Evolutionary conservation across 2,888 invertebrate species (phyloP).

Genomic region (Sminthurides aquaticus): DNA sequence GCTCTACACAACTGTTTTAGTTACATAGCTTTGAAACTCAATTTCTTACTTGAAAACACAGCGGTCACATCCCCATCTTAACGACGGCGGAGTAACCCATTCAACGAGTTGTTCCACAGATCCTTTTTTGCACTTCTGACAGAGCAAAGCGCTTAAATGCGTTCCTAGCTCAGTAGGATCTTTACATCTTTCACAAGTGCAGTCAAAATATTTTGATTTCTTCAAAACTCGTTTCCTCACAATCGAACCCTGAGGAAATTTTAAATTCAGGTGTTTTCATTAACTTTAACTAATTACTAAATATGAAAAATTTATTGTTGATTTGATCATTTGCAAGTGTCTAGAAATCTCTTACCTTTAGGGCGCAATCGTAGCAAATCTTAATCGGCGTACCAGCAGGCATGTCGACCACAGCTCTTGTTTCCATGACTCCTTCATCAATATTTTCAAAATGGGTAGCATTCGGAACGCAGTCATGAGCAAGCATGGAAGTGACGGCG

Average conservation of each 20-base stretch:
- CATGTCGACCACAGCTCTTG: constrained; percentile 38
- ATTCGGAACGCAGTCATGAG: constrained; percentile 41
- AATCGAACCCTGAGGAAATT: constrained; percentile 28
- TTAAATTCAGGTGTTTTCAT: background rate
- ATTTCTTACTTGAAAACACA: constrained; percentile 14
- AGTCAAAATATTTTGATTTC: constrained; percentile 39
- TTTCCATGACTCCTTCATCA: constrained; percentile 35
- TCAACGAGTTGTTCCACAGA: constrained; percentile 21
- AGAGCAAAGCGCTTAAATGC: constrained; percentile 35
- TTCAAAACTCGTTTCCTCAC: constrained; percentile 26
- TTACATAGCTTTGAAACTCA: constrained; percentile 3
- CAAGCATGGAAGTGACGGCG: constrained; percentile 35
- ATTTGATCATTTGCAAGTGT: too few species aligned
- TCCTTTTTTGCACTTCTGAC: constrained; percentile 35
- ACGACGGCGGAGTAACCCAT: constrained; percentile 17
- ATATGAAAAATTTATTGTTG: too few species aligned
- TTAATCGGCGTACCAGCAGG: constrained; percentile 32
- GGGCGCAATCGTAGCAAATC: constrained; percentile 37
- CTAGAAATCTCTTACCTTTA: constrained; percentile 33
- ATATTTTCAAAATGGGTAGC: constrained; percentile 38
- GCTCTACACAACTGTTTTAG: background rate
- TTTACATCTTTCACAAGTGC: constrained; percentile 34
- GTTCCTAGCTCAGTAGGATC: constrained; percentile 40
- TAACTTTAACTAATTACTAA: too few species aligned
- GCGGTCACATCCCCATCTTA: constrained; percentile 17